Base-by-base conservation (phyloP, 2,888 invertebrate genomes). In the Odontothrips loti region DNA sequence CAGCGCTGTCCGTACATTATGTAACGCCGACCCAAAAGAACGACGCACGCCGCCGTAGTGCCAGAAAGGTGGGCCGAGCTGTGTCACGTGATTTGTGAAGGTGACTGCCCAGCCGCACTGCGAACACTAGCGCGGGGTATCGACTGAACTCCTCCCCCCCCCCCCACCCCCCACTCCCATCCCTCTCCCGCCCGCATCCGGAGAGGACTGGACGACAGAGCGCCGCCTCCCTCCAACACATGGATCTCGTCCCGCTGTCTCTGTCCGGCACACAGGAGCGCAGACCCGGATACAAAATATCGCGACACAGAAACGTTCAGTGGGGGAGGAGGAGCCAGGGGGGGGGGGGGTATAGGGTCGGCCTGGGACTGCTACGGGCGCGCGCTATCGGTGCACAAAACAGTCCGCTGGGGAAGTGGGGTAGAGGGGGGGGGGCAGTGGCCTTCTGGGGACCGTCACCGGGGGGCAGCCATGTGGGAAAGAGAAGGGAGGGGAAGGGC, bases 341-440 rank as follows among this genome's bases (percentile, higher is more conserved):
- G 20, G 51, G 58, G 58, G 58, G 58, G 17, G 20, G 17, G 20
- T 6, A 15, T n/a, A 17, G 20, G 17, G 58, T 15, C 68, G 68
- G 68, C 68, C 68, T n/a, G 23, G 68, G 68, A 43, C 34, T 43
- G 34, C 34, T 43, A n/a, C n/a, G n/a, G n/a, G n/a, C 51, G 1
- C 15, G 68, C 68, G 68, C 68, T 27, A 75, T 75, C 68, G 23
- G 23, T 75, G 68, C 68, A 27, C 68, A 27, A 27, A 75, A 75
- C 68, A 75, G 68, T 12, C 68, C 68, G 27, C 27, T 27, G 23
- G 68, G 68, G 68, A 51, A 51, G 51, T 51, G 68, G 68, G 23
- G 23, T n/a, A 6, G 68, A 1, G 27, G 27, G 68, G 68, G 27
- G 11, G 23, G 27, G 58, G 58, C 58, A 17, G 58, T 20, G 20